A percentile compares a stretch with the other conserved stretches of the same genome.
Conservation (phyloP, 2,113 vertebrate genomes). For the Actenoides lindsayi region DNA sequence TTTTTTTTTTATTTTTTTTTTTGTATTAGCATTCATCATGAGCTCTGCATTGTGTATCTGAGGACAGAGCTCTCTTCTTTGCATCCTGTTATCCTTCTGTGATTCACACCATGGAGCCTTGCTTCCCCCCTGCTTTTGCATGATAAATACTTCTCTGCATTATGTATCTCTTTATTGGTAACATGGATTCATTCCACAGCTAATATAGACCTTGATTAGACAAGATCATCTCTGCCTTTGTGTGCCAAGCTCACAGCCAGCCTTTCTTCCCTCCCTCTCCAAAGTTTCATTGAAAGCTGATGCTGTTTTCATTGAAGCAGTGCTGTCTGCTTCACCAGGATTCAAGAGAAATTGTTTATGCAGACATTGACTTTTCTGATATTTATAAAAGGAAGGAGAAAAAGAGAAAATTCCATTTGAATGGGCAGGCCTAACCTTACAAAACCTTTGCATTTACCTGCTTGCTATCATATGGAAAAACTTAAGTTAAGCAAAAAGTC, state of each 20-base stretch:
- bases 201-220: slow-evolving; percentile 10
- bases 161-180: neutral
- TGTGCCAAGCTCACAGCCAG: neutral
- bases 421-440: neutral
- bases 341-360: neutral
- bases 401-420: neutral
- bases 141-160: neutral
- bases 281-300: slow-evolving; percentile 13
- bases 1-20: neutral
- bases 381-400: neutral
- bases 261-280: neutral
- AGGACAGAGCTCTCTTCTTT: neutral
- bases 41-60: neutral
- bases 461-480: neutral
- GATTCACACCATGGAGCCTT: neutral
- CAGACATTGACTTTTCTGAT: slow-evolving; percentile 10
- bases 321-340: neutral
- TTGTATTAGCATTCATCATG: accelerated
- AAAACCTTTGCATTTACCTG: neutral
- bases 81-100: neutral
- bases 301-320: slow-evolving; percentile 9
- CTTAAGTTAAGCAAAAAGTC: neutral
- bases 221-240: neutral
- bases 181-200: neutral
- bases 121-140: neutral